Percentiles rank a stretch among this genome's conserved stretches.
Evolutionary conservation across 2,113 vertebrate genomes (phyloP).

Genomic region (Trematocara marginatum): DNA sequence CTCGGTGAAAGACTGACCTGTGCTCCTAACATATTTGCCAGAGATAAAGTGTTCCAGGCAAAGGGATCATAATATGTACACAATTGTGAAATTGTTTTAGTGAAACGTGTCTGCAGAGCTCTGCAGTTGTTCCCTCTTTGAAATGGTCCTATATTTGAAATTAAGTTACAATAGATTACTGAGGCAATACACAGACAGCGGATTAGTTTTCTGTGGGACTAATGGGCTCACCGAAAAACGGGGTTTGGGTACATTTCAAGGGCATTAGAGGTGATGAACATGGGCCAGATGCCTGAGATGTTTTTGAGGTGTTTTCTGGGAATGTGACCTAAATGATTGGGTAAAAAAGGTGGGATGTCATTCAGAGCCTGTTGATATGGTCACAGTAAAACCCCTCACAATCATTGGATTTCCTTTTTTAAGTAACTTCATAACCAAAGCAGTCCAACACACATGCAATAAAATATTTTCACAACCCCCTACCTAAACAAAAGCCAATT

Average conservation of each 20-base stretch:
- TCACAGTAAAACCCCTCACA: not conserved
- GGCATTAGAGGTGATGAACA: not conserved
- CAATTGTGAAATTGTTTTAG: conserved; percentile 19
- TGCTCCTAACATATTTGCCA: conserved; percentile 66
- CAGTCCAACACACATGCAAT: not conserved
- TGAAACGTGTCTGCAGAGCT: not conserved
- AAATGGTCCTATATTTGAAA: not conserved
- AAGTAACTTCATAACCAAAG: not conserved
- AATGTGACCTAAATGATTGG: not conserved
- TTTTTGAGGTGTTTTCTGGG: not conserved
- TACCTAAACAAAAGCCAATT: not conserved
- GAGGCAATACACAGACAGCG: not conserved
- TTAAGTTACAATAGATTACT: not conserved
- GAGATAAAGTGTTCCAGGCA: conserved; percentile 59
- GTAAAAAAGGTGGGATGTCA: not conserved
- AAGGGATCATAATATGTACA: conserved; percentile 35
- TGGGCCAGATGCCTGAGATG: not conserved
- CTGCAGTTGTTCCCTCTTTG: not conserved
- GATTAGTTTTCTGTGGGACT: not conserved
- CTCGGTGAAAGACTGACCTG: conserved; percentile 46
- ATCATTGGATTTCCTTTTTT: not conserved
- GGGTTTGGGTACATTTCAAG: not conserved
- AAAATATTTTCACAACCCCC: not conserved
- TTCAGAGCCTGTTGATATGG: not conserved
- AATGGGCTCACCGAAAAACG: not conserved